phyloP scores from a whole-genome alignment of 2,797 vertebrate species.

The Liasis olivaceus region DNA sequence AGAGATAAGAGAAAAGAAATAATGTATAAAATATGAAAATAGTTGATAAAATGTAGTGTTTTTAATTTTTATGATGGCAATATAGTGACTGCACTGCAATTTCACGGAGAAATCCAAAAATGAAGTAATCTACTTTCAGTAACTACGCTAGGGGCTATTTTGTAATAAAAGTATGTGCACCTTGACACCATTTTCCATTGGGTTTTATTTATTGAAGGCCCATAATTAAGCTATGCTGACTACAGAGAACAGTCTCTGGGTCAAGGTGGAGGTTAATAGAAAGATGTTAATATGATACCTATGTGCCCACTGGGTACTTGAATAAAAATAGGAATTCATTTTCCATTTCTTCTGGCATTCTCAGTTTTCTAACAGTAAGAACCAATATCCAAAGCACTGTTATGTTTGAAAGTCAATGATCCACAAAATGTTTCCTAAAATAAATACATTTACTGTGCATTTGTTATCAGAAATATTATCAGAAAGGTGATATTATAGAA shows the following conservation, averaged over 20 bases:
- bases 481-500: not conserved
- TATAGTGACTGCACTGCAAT: slow-evolving; percentile 2
- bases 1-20: not conserved
- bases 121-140: not conserved
- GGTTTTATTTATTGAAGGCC: slow-evolving; percentile 13
- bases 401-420: not conserved
- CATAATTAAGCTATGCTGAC: not conserved
- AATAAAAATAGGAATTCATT: not conserved
- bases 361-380: not conserved
- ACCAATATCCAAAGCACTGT: not conserved
- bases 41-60: not conserved
- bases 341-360: not conserved
- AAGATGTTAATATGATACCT: not conserved
- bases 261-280: not conserved
- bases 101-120: not conserved
- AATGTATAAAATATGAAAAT: not conserved
- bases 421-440: not conserved
- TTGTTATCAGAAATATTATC: not conserved
- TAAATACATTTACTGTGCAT: not conserved
- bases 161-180: not conserved
- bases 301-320: not conserved
- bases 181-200: not conserved
- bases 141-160: not conserved
- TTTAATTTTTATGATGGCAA: not conserved
- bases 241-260: not conserved